Conservation (phyloP, 2,888 invertebrate species). For the Apoda limacodes region DNA sequence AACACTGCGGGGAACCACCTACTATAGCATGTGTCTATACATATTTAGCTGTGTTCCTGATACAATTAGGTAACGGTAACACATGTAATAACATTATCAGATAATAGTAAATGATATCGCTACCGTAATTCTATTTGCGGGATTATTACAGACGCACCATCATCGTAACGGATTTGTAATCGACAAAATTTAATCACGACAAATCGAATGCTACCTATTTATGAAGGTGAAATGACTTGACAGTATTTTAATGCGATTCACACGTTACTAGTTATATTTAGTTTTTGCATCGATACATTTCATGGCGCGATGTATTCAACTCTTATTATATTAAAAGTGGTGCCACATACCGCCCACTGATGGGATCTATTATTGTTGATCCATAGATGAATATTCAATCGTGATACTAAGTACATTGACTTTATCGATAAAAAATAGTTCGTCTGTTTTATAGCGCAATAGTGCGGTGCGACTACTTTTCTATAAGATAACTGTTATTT, state of each 20-base stretch:
- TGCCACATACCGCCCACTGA: slow-evolving; percentile 63
- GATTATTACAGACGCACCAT: slow-evolving; percentile 56
- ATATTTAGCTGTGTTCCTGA: too few relatives aligned
- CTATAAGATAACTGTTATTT: too few relatives aligned
- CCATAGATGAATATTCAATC: slow-evolving; percentile 68
- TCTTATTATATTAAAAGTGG: slow-evolving; percentile 68
- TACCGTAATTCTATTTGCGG: slow-evolving; percentile 46
- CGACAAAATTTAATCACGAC: slow-evolving; percentile 68
- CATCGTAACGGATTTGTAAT: slow-evolving; percentile 60
- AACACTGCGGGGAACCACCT: too few relatives aligned
- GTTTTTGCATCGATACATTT: slow-evolving; percentile 67
- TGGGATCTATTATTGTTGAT: slow-evolving; percentile 67
- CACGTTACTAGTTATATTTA: slow-evolving; percentile 68
- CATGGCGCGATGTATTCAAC: slow-evolving; percentile 66
- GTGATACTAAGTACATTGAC: too few relatives aligned
- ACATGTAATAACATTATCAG: slow-evolving; percentile 21
- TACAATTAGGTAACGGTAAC: not conserved
- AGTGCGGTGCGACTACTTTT: too few relatives aligned
- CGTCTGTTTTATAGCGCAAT: too few relatives aligned
- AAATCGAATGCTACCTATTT: slow-evolving; percentile 68
- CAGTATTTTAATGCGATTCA: slow-evolving; percentile 70
- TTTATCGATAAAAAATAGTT: too few relatives aligned
- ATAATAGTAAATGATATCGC: slow-evolving; percentile 36
- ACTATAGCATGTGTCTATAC: too few relatives aligned
- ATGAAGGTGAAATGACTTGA: slow-evolving; percentile 67